A percentile compares a stretch with the other conserved stretches of the same genome.
phyloP scores from a whole-genome alignment of 2,888 invertebrate species.

The Fabriciana adippe region DNA sequence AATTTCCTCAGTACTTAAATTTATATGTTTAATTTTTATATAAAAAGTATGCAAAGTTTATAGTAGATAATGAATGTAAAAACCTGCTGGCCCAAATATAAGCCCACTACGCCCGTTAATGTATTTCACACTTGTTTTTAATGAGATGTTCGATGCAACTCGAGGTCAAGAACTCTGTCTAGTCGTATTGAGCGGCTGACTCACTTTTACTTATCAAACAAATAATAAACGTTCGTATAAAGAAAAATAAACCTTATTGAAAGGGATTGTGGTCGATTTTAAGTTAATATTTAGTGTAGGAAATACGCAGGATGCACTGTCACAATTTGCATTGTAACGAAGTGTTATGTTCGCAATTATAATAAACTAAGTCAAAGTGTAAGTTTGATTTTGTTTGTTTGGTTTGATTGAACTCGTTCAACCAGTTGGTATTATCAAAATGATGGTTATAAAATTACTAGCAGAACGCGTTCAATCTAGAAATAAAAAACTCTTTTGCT shows the following conservation, averaged over 20 bases:
- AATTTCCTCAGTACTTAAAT: background rate
- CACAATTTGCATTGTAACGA: conserved; percentile 20
- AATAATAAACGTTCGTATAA: background rate
- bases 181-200: conserved; percentile 69
- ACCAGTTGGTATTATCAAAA: too few species aligned
- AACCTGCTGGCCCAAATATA: conserved; percentile 9
- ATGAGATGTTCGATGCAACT: conserved; percentile 26
- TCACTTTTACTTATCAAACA: conserved; percentile 46
- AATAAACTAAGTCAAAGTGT: background rate
- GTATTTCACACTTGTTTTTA: conserved; percentile 26
- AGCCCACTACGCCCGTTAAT: conserved; percentile 1
- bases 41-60: background rate
- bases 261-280: conserved; percentile 5
- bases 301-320: conserved; percentile 19
- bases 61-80: background rate
- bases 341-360: conserved; percentile 21
- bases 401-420: too few species aligned
- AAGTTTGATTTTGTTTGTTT: background rate
- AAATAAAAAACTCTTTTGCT: too few species aligned
- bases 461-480: too few species aligned
- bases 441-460: too few species aligned
- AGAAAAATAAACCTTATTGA: background rate
- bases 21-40: background rate
- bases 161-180: conserved; percentile 70
- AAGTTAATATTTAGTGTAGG: background rate